phyloP scores from a whole-genome alignment of 2,797 vertebrate genomes.

The Micromesistius poutassou region DNA sequence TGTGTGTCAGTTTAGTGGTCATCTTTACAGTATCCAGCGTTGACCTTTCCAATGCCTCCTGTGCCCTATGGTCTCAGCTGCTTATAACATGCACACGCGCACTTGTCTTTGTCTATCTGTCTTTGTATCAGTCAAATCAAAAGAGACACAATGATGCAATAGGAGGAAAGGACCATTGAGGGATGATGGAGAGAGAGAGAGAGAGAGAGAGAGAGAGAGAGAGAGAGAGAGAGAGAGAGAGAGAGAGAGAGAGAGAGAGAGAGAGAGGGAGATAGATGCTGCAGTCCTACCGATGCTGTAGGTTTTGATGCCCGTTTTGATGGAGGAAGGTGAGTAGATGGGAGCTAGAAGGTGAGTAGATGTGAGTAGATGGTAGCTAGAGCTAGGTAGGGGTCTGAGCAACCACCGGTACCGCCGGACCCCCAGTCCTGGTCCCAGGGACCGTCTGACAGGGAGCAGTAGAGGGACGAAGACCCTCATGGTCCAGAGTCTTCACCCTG shows the following conservation, averaged over 20 bases:
- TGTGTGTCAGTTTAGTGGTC: background rate
- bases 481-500: no score
- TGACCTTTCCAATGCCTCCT: background rate
- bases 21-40: background rate
- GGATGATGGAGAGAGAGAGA: background rate
- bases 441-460: background rate
- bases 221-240: background rate
- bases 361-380: no score
- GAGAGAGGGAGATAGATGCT: background rate
- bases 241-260: background rate
- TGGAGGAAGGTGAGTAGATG: background rate
- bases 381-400: background rate
- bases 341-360: background rate
- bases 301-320: background rate
- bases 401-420: background rate
- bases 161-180: background rate
- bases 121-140: background rate
- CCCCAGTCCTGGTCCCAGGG: background rate
- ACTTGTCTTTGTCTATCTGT: background rate
- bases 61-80: background rate
- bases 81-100: background rate
- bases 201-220: background rate
- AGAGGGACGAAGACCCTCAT: background rate
- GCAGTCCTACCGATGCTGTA: background rate
- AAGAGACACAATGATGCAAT: background rate